A percentile compares a stretch with the other conserved stretches of the same genome.
These are phyloP conservation scores for Scaptomyza reducta DNA, from an alignment of 2,888 invertebrate species.

Conservation along the genomic window DNA sequence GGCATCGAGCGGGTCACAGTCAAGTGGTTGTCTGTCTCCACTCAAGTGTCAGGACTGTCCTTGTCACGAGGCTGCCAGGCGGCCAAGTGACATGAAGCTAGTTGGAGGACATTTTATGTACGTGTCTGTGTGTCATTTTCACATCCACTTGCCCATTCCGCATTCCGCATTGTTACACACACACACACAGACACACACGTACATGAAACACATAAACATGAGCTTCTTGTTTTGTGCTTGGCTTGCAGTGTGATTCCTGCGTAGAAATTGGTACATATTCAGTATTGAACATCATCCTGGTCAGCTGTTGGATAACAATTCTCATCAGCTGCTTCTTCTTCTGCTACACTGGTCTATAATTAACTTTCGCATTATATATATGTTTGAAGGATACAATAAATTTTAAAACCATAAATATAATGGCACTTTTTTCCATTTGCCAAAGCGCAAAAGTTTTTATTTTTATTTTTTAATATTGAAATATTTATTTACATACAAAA, in stretches of 20 bases:
- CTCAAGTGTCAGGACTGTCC: conserved; percentile 69
- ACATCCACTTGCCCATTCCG: conserved; percentile 51
- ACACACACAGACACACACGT: conserved; percentile 23
- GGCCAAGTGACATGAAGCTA: conserved; percentile 55
- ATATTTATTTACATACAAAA: no score
- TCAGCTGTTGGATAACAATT: conserved; percentile 26
- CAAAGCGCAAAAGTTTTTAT: neutral
- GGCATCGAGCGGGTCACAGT: conserved; percentile 51
- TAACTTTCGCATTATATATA: conserved; percentile 1
- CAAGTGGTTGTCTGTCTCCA: conserved; percentile 76
- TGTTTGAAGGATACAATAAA: neutral
- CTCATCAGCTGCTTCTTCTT: conserved; percentile 10
- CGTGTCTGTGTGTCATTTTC: conserved; percentile 49
- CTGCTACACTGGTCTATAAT: conserved; percentile 1
- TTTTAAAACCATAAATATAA: neutral
- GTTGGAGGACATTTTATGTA: conserved; percentile 45
- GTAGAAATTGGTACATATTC: conserved; percentile 55
- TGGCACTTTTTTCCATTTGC: neutral
- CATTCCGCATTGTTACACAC: conserved; percentile 32
- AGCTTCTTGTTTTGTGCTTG: conserved; percentile 32
- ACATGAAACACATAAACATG: conserved; percentile 33
- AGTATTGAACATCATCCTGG: conserved; percentile 22
- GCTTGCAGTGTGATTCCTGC: conserved; percentile 31
- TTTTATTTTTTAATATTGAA: no score
- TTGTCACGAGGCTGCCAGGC: conserved; percentile 49